Evolutionary conservation across 2,797 vertebrate species (phyloP).

Genomic region (Numenius phaeopus): DNA sequence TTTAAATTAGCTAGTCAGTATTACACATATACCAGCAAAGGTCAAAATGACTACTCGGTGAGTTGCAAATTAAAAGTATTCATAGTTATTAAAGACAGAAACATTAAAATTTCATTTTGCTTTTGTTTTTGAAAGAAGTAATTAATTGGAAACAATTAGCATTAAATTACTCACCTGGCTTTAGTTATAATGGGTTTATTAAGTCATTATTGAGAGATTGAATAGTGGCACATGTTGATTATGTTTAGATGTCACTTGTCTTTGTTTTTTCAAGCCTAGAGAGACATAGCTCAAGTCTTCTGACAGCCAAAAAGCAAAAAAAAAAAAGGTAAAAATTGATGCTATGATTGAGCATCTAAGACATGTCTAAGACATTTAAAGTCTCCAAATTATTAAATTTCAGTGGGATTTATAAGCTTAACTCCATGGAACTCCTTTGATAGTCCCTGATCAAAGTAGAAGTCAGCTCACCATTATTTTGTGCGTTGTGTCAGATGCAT

Average conservation of each 20-base stretch:
- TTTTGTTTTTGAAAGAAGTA: not conserved
- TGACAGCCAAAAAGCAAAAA: not conserved
- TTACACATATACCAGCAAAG: not conserved
- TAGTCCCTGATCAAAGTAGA: not conserved
- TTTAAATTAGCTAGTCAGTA: not conserved
- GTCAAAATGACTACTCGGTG: accelerated
- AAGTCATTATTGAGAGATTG: conserved; percentile 2
- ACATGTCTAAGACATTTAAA: not conserved
- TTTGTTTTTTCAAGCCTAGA: not conserved
- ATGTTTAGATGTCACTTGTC: not conserved
- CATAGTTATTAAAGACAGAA: not conserved
- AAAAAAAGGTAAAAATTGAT: not conserved
- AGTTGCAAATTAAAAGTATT: not conserved
- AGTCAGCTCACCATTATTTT: not conserved
- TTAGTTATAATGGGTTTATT: conserved; percentile 16
- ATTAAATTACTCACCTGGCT: conserved; percentile 30
- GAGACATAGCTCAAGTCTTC: not conserved
- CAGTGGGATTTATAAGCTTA: not conserved
- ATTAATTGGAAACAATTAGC: conserved; percentile 22
- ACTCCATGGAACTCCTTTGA: not conserved
- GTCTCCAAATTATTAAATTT: not conserved
- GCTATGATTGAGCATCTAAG: not conserved
- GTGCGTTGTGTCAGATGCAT: accelerated
- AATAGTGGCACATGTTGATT: conserved; percentile 4
- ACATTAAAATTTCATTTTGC: not conserved